Percentiles rank a stretch among this genome's conserved stretches.
Evolutionary conservation across 2,113 vertebrate genomes (phyloP).

Genomic region (Prunella himalayana): DNA sequence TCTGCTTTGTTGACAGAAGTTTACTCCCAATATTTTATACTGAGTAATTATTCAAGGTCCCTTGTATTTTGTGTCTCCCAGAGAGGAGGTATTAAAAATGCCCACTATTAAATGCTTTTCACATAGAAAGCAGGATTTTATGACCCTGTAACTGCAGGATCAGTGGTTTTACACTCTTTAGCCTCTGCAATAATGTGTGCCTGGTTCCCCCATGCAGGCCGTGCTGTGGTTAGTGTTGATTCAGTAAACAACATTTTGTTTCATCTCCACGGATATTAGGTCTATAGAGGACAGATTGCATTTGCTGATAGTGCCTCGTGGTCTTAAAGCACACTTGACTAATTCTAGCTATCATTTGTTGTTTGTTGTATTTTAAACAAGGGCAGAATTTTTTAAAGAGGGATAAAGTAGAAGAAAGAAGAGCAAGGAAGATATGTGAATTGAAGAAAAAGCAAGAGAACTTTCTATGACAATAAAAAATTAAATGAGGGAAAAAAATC

Average conservation of each 20-base stretch:
- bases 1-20: constrained; percentile 63
- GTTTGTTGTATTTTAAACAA: constrained; percentile 39
- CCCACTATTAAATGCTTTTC: constrained; percentile 67
- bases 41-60: constrained; percentile 58
- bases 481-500: not conserved
- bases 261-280: constrained; percentile 45
- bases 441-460: not conserved
- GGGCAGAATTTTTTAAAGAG: not conserved
- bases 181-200: constrained; percentile 30
- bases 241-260: constrained; percentile 56
- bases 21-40: constrained; percentile 62
- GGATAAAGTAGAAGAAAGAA: not conserved
- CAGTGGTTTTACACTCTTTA: constrained; percentile 65
- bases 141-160: constrained; percentile 66
- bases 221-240: constrained; percentile 55
- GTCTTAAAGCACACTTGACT: constrained; percentile 48
- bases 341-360: constrained; percentile 17
- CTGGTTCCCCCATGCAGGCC: constrained; percentile 14
- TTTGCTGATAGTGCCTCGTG: constrained; percentile 38
- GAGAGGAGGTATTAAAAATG: constrained; percentile 59
- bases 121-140: constrained; percentile 66
- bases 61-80: constrained; percentile 53
- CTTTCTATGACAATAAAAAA: not conserved
- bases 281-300: constrained; percentile 41
- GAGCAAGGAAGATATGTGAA: not conserved